Percentiles rank a stretch among this genome's conserved stretches.
These are phyloP conservation scores for Agriopis marginaria DNA, from an alignment of 2,888 invertebrate genomes.

Conservation along the genomic window DNA sequence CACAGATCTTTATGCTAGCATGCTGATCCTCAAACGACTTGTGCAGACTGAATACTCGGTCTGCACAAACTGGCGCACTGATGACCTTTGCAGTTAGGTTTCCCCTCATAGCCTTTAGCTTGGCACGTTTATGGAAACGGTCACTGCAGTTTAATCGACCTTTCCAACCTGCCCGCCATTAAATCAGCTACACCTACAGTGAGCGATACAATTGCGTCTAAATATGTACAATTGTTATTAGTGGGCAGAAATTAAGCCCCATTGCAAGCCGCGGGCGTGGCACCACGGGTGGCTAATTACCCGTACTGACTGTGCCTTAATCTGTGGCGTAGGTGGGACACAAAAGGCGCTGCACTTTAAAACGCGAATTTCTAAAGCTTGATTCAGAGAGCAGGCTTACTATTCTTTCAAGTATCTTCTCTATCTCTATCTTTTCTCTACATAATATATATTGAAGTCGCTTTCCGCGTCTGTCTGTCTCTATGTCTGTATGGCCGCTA, in stretches of 20 bases:
- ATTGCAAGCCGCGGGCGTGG: constrained; percentile 29
- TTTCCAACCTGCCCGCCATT: constrained; percentile 26
- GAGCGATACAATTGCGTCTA: constrained; percentile 27
- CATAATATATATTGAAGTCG: no score
- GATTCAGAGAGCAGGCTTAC: no score
- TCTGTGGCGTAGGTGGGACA: constrained; percentile 25
- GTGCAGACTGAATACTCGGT: no score
- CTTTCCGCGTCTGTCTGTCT: no score
- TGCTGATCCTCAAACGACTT: no score
- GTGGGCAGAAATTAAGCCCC: constrained; percentile 40
- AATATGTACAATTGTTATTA: constrained; percentile 39
- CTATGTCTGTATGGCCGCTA: no score
- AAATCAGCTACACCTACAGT: constrained; percentile 32
- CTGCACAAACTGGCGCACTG: no score
- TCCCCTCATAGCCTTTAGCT: no score
- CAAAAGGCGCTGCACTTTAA: neutral
- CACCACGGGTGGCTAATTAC: constrained; percentile 39
- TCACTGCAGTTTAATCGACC: constrained; percentile 10
- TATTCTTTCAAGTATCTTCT: no score
- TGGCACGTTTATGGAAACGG: neutral
- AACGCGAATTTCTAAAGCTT: neutral
- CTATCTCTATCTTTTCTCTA: no score
- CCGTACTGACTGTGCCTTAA: constrained; percentile 14
- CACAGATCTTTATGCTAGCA: no score
- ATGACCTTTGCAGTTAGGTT: no score